Base-by-base conservation (phyloP, 2,113 vertebrate genomes). In the Megalops atlanticus region DNA sequence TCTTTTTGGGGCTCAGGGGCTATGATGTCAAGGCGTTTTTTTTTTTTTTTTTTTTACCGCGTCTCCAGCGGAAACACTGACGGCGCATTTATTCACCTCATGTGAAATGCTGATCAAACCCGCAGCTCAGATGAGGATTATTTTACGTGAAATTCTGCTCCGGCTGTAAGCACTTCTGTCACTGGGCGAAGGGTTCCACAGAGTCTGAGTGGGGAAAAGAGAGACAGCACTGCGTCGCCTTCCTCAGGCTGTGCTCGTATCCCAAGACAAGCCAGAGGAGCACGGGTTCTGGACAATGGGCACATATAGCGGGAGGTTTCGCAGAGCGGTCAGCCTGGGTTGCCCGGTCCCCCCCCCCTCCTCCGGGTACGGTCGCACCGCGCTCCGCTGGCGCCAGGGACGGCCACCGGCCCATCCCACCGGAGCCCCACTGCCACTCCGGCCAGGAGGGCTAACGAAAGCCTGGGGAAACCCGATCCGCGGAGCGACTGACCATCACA, bases 401-500 rank as follows among this genome's bases (percentile, higher is more conserved):
- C 90, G 85, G 85, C 91, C 85, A 85, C 91, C 87, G 74, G 83
- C 82, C 92, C 70, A 79, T 85, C 89, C 83, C 88, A 86, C 86
- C 77, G 84, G 77, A 89, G 81, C 87, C 89, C 86, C 64, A 88
- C 90, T 88, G 81, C 80, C 89, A 77, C 89, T 90, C 89, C 84
- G 81, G 85, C 86, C 83, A 79, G 86, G 92, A 86, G 49, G 77
- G 85, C 87, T 90, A 93, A 89, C 92, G 85, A 85, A 88, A 91
- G 84, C 71, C 88, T 87, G 86, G 77, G 84, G 94, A 96, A 96
- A 92, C 92, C 82, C 77, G 87, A 96, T 93, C 92, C 85, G 88
- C 85, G 82, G 85, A 89, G 82, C 89, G 89, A 91, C 90, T 93
- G 92, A 93, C 93, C 93, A 92, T 93, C 95, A 93, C 91, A 93